These are phyloP conservation scores for Limonius californicus DNA, from an alignment of 1,140 invertebrate genomes.

Conservation along the genomic window DNA sequence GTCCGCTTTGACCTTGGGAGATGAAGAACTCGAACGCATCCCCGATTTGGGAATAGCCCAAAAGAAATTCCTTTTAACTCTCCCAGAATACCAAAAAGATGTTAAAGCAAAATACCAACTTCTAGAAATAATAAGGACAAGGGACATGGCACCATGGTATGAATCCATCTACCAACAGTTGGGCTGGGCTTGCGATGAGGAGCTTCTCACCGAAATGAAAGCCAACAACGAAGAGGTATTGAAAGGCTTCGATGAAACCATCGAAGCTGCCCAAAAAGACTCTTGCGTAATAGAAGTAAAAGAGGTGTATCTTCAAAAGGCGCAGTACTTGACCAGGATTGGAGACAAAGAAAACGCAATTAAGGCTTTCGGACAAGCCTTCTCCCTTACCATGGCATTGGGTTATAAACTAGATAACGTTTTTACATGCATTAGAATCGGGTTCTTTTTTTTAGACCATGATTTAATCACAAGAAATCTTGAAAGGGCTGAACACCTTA, in stretches of 20 bases:
- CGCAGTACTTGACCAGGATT: slow-evolving; percentile 92
- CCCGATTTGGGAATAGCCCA: slow-evolving; percentile 44
- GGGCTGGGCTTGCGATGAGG: slow-evolving; percentile 71
- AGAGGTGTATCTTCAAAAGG: slow-evolving; percentile 80
- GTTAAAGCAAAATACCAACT: slow-evolving; percentile 61
- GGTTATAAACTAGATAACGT: slow-evolving; percentile 85
- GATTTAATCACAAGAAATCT: slow-evolving; percentile 49
- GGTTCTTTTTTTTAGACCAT: slow-evolving; percentile 84
- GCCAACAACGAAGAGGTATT: slow-evolving; percentile 75
- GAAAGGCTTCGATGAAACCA: slow-evolving; percentile 75
- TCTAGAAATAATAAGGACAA: slow-evolving; percentile 69
- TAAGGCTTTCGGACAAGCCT: slow-evolving; percentile 73
- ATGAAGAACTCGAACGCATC: slow-evolving; percentile 18
- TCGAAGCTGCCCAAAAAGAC: slow-evolving; percentile 89
- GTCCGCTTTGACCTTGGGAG: background rate
- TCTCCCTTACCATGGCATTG: slow-evolving; percentile 84
- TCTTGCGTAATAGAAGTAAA: slow-evolving; percentile 83
- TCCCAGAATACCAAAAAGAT: slow-evolving; percentile 62
- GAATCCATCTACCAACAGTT: slow-evolving; percentile 79
- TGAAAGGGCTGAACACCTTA: slow-evolving; percentile 50
- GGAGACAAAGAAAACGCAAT: slow-evolving; percentile 80
- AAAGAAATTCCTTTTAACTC: slow-evolving; percentile 74
- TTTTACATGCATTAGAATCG: slow-evolving; percentile 85
- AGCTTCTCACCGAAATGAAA: slow-evolving; percentile 74
- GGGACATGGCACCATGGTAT: slow-evolving; percentile 95